Base-by-base conservation (phyloP, 2,888 invertebrate species). In the Craniophora ligustri region DNA sequence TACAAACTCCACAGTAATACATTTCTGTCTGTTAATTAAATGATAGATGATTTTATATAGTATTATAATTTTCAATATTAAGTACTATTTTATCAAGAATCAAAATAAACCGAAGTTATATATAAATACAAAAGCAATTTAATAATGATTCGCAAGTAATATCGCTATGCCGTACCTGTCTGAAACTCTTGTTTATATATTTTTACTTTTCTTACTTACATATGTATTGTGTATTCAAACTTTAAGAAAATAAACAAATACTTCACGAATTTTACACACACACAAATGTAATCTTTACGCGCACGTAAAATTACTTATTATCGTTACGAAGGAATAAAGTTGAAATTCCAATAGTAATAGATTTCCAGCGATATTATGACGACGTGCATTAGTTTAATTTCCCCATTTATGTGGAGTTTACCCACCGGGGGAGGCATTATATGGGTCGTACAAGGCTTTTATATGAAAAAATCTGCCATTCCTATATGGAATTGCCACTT, bases 381-480 rank as follows among this genome's bases (percentile, higher is more conserved):
- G 46, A 67, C 58, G 68, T 66, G 70, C 75, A 64, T 77, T 72
- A 75, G 75, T 79, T 82, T 81, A 84, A 84, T 83, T 83, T 76
- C 65, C 67, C 75, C 78, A 78, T 82, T 79, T 78, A 69, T 74
- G 72, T 71, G 74, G 67, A 75, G 78, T 81, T 81, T 80, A 75
- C 77, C 75, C 64, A 66, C 68, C 69, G 76, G 71, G 75, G 68
- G 70, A 59, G 67, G 74, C 73, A 81, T 85, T 82, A 82, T 66
- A 71, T 55, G 61, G 61, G 64, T 71, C 64, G 62, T 76, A 79
- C 74, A 73, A 65, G 75, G 63, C 68, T 77, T 82, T 82, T 84
- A 79, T 84, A 82, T 82, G 78, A 84, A 84, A 84, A 82, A 84
- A 85, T 82, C 81, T 79, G 75, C 81, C 75, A 78, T 83, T 82